Evolutionary conservation across 2,888 invertebrate genomes (phyloP), one percentile per base, ranked within the genome.

Genomic region (Conomelus anceps): DNA sequence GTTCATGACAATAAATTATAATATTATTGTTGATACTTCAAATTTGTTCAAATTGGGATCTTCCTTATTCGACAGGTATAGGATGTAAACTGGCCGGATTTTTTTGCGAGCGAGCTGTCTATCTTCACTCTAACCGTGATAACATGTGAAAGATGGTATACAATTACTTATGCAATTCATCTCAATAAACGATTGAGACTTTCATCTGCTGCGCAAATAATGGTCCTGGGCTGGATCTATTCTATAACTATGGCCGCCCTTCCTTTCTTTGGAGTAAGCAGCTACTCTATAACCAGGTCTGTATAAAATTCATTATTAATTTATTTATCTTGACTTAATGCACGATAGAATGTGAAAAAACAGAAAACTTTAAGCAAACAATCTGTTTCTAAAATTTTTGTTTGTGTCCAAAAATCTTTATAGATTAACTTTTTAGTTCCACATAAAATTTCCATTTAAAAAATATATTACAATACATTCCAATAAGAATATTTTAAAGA

Each of bases 61-160:
- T n/a, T n/a, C 85, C 13, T 23, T 23, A 22, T 23, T 26, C 91
- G 92, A 26, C 91, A 94, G 94, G 95, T 89, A 93, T 93, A 91
- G 96, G 96, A 1, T 96, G 96, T 92, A 93, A 94, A 90, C 93
- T 95, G 22, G 95, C 96, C 0, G 96, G 96, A 0, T 96, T 95
- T 95, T 7, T 95, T 95, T 92, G 95, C 95, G 23, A 95, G 95
- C 89, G 95, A 96, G 91, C 93, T 96, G 86, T 95, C 95, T 88
- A 95, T 96, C 3, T 95, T 95, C 92, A 96, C 96, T 0, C 93
- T 96, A 91, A 94, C 95, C 0, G 94, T 96, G 84, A 96, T 96
- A 91, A 95, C 96, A 0, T 93, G 95, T 84, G 95, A 96, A 92
- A 93, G 95, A 6, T 94, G 94, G 94, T 94, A 94, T 91, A 95